phyloP scores from a whole-genome alignment of 2,113 vertebrate species.

The Gymnocephalus cernua region DNA sequence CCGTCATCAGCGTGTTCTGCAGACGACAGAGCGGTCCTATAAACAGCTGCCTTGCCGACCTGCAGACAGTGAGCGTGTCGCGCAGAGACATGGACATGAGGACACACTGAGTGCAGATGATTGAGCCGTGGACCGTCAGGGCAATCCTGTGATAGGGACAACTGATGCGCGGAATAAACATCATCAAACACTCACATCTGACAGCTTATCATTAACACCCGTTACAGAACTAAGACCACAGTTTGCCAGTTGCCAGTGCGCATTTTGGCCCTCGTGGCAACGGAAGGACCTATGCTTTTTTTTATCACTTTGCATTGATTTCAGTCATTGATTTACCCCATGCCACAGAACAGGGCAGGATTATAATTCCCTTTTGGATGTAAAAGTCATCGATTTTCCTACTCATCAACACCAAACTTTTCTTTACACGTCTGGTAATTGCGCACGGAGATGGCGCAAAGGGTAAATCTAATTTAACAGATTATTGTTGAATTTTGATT shows the following conservation, averaged over 20 bases:
- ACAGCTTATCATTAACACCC: constrained; percentile 86
- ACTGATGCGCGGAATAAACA: neutral
- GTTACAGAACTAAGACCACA: constrained; percentile 80
- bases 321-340: neutral
- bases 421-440: constrained; percentile 78
- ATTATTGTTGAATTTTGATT: constrained; percentile 11
- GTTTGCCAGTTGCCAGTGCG: constrained; percentile 80
- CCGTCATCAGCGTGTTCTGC: constrained; percentile 84
- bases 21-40: constrained; percentile 78
- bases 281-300: constrained; percentile 14
- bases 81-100: constrained; percentile 73
- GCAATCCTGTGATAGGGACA: neutral
- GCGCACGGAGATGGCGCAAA: constrained; percentile 96
- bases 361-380: constrained; percentile 51
- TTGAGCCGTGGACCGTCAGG: neutral
- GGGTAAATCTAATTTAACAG: constrained; percentile 90
- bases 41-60: constrained; percentile 87
- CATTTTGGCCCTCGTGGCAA: constrained; percentile 65
- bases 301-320: constrained; percentile 4
- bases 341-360: constrained; percentile 23
- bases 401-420: constrained; percentile 84
- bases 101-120: constrained; percentile 75
- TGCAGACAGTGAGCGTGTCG: constrained; percentile 83
- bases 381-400: constrained; percentile 18
- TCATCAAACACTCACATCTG: constrained; percentile 55